Evolutionary conservation across 2,113 vertebrate species (phyloP), one percentile per base, ranked within the genome.

Genomic region (Psophia crepitans): DNA sequence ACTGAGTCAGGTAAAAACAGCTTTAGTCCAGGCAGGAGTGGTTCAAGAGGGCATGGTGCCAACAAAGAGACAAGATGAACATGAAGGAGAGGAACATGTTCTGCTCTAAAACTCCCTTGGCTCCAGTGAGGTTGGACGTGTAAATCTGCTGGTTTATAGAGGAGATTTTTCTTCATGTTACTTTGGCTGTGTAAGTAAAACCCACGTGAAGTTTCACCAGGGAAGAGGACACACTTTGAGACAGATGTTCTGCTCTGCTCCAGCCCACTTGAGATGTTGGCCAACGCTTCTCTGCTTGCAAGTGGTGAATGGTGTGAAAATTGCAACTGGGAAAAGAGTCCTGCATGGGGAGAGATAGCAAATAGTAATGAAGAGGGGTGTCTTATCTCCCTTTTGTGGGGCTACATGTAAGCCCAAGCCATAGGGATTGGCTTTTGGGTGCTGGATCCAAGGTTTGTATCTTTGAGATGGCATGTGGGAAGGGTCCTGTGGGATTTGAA

Each of bases 101-200:
- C 57, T 53, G 30, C 70, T 85, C n/a, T 43, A 9, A 64, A 83
- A 26, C 14, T 27, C 57, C 27, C 33, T 78, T 14, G 30, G 48
- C 27, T 44, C 27, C 19, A 4, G 1, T 10, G 65, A 76, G 57
- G 15, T 9, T 56, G 53, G 14, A 12, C 0, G 0, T 19, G 49
- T 43, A 43, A 79, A 68, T 39, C 53, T 48, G 21, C 12, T 28
- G 39, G 14, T 24, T 70, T 60, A 8, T 30, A 18, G 46, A 37
- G 32, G 24, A 35, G 28, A 32, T 58, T 60, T 80, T 77, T 60
- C 56, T 71, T 54, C 46, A 7, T 0, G 0, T 61, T 64, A 8
- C 48, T 91, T 69, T 26, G 22, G 39, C 43, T 53, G 30, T 7
- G 8, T 21, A 14, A 24, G 19, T 57, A 57, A 51, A 89, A 65